phyloP scores from a whole-genome alignment of 2,113 vertebrate genomes.

The Piaya cayana region DNA sequence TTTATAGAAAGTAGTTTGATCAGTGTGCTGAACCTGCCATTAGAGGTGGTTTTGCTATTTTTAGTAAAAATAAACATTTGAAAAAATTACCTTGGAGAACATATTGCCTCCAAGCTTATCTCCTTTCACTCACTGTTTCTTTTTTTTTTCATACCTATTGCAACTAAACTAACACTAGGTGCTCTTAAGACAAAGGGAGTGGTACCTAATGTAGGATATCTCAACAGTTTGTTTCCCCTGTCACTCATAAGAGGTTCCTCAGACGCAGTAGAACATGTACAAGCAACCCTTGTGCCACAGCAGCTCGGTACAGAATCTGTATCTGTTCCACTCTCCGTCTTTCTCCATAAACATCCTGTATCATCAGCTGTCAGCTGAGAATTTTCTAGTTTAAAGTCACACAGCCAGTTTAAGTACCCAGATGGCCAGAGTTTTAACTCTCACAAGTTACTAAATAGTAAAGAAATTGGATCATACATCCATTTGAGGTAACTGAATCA shows the following conservation, averaged over 20 bases:
- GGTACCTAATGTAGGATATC: neutral
- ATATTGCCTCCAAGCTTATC: neutral
- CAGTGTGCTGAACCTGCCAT: conserved; percentile 35
- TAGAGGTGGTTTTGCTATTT: conserved; percentile 11
- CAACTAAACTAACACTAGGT: conserved; percentile 36
- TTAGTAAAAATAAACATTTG: conserved; percentile 58
- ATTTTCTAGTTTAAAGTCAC: neutral
- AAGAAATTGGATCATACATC: neutral
- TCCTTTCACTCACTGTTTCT: neutral
- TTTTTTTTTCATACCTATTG: neutral
- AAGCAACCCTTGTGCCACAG: neutral
- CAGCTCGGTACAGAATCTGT: neutral
- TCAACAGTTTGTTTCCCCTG: neutral
- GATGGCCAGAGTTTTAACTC: conserved; percentile 32
- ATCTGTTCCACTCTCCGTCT: neutral
- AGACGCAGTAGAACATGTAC: neutral
- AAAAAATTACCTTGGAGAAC: conserved; percentile 24
- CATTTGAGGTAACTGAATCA: neutral
- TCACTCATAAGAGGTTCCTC: neutral
- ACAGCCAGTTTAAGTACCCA: conserved; percentile 41
- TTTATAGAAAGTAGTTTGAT: conserved; percentile 46
- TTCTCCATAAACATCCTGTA: neutral
- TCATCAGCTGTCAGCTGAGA: neutral
- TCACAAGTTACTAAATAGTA: neutral
- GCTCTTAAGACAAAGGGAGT: neutral